Percentiles rank a stretch among this genome's conserved stretches.
Evolutionary conservation across 1,140 invertebrate genomes (phyloP).

Genomic region (Drosophila nigrodunni): DNA sequence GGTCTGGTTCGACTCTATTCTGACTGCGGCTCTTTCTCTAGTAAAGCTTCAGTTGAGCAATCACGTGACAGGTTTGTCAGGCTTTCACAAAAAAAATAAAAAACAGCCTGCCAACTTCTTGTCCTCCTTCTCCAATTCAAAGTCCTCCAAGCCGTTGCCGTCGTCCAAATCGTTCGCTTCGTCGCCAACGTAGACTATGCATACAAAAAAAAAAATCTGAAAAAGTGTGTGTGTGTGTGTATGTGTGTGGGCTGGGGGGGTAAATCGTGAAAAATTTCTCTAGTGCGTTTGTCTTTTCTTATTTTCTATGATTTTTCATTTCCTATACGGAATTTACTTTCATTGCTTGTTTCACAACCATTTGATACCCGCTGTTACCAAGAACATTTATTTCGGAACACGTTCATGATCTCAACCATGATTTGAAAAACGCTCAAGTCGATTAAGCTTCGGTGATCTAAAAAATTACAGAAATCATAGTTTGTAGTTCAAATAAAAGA

Average conservation of each 20-base stretch:
- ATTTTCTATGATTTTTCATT: slow-evolving; percentile 34
- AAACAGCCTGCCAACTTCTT: slow-evolving; percentile 56
- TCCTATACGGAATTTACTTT: slow-evolving; percentile 30
- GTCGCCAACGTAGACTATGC: slow-evolving; percentile 4
- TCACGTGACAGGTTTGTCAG: slow-evolving; percentile 80
- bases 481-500: too few relatives aligned
- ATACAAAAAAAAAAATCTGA: slow-evolving; percentile 9
- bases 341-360: slow-evolving; percentile 19
- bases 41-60: slow-evolving; percentile 65
- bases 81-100: slow-evolving; percentile 59
- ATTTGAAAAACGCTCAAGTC: background rate
- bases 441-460: too few relatives aligned
- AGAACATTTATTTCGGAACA: background rate
- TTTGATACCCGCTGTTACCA: slow-evolving; percentile 33
- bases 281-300: slow-evolving; percentile 33
- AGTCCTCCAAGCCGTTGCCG: background rate
- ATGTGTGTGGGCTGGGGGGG: too few relatives aligned
- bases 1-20: background rate
- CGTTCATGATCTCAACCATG: background rate
- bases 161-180: slow-evolving; percentile 4
- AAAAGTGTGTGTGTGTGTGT: background rate
- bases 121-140: background rate
- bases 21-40: background rate
- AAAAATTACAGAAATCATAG: too few relatives aligned
- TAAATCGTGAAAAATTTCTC: slow-evolving; percentile 54